Base-by-base conservation (phyloP, 2,888 invertebrate genomes). In the Pollenia labialis region DNA sequence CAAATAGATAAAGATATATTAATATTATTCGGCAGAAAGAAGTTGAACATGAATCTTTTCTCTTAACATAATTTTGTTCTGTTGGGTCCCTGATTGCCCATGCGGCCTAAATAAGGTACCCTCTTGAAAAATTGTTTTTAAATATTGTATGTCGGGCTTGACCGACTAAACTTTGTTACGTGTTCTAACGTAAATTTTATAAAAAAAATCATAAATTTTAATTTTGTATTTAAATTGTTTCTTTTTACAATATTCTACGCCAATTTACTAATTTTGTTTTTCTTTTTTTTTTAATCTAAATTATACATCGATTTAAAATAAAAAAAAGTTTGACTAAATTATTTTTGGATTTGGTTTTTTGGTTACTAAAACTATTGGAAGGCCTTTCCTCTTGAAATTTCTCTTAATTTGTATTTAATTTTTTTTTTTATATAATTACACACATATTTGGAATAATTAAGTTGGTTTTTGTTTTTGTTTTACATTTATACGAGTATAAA, bases 341-440 rank as follows among this genome's bases (percentile, higher is more conserved):
- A 76, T 10, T 66, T 54, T 62, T 58, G 3, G 23, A 23, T 23
- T 23, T 23, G 23, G 23, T 23, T 52, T 77, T 75, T 14, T 12
- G 14, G 12, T 62, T 44, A 69, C 80, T 87, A 81, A 84, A 77
- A 75, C 87, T 87, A 87, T 77, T 87, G 87, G 87, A 87, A 87
- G 84, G 86, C 86, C 72, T 64, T 86, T 86, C 86, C 83, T 76
- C 58, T 68, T 60, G 46, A 71, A 77, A 46, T 69, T 74, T 71
- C 10, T 46, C 18, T 68, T 60, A 58, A 58, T 69, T 71, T 16
- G 54, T 75, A 40, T 68, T 75, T 56, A 56, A 52, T 52, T 75
- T 72, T 16, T 42, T 16, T 42, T 76, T 50, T 62, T 16, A 52
- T 72, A 60, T 60, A 79, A 79, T 56, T 74, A 79, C 64, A 81